These are phyloP conservation scores for Osmerus eperlanus DNA, from an alignment of 2,113 vertebrate genomes.

Conservation along the genomic window DNA sequence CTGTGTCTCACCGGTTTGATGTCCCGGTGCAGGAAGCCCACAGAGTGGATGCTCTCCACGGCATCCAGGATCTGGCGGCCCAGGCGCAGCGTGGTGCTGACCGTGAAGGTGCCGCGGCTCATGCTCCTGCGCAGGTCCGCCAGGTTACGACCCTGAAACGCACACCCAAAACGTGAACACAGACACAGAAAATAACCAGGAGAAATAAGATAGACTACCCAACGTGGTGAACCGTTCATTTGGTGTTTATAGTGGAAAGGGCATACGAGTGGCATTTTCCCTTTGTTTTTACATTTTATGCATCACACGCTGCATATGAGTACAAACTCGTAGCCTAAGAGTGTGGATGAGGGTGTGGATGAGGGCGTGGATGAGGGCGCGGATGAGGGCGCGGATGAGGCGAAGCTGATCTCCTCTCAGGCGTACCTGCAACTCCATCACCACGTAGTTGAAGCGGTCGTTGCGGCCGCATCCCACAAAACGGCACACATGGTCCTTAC, in stretches of 20 bases:
- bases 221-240: too few species aligned
- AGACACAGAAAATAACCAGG: too few species aligned
- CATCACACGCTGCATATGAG: too few species aligned
- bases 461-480: slow-evolving; percentile 98
- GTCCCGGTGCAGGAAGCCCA: slow-evolving; percentile 96
- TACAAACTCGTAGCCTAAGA: too few species aligned
- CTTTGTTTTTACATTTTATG: too few species aligned
- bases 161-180: too few species aligned
- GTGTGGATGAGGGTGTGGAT: too few species aligned
- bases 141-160: slow-evolving; percentile 88
- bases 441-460: slow-evolving; percentile 98
- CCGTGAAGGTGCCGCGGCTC: slow-evolving; percentile 88
- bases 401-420: background rate
- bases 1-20: slow-evolving; percentile 88
- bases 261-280: too few species aligned
- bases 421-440: slow-evolving; percentile 96
- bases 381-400: background rate
- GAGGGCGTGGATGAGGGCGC: too few species aligned
- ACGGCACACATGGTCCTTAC: slow-evolving; percentile 96
- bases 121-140: slow-evolving; percentile 95
- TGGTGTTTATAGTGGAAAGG: too few species aligned
- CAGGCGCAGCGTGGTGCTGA: slow-evolving; percentile 91
- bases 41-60: slow-evolving; percentile 97
- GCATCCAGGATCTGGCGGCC: slow-evolving; percentile 95
- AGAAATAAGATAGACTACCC: too few species aligned